Evolutionary conservation across 2,113 vertebrate genomes (phyloP), one percentile per base, ranked within the genome.

Genomic region (Vulpes vulpes): DNA sequence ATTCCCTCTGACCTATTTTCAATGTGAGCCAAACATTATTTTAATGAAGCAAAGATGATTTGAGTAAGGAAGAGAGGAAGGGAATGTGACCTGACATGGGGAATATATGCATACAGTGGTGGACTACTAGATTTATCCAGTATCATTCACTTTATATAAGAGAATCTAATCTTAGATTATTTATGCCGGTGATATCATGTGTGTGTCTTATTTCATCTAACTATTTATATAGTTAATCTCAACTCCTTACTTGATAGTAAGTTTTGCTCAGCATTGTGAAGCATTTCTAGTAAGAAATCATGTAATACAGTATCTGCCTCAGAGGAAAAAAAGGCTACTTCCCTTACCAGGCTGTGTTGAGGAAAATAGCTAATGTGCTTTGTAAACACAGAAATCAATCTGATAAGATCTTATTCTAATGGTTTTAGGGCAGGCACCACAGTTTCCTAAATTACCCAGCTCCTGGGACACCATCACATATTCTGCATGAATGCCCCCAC

Each of bases 231-330:
- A 91, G 27, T 30, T 83, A 76, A 82, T 78, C 87, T 78, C 76
- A 89, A 87, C 43, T 51, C 55, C 88, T 27, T 27, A n/a, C 10
- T 38, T 2, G 22, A 49, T 88, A 27, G 1, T 30, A 57, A 82
- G 53, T 86, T 71, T 87, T 78, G n/a, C n/a, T 78, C 91, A 95
- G 67, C 38, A 78, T 2, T 23, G 14, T 12, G 59, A 35, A 5
- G 15, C 49, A 55, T 69, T 94, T 59, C 84, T 69, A 92, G 59
- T 25, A 92, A 96, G 43, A 96, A 94, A n/a, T 65, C 71, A 59
- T 23, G 32, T 80, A 17, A 64, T 20, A 57, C 12, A 32, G 14
- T 49, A 27, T 76, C 43, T 30, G 11, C n/a, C 22, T 16, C n/a
- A 27, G 19, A 8, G 8, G 43, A 7, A 32, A 20, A 11, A n/a